A percentile compares a stretch with the other conserved stretches of the same genome.
These are phyloP conservation scores for Sphecodes monilicornis DNA, from an alignment of 2,888 invertebrate species.

Conservation along the genomic window DNA sequence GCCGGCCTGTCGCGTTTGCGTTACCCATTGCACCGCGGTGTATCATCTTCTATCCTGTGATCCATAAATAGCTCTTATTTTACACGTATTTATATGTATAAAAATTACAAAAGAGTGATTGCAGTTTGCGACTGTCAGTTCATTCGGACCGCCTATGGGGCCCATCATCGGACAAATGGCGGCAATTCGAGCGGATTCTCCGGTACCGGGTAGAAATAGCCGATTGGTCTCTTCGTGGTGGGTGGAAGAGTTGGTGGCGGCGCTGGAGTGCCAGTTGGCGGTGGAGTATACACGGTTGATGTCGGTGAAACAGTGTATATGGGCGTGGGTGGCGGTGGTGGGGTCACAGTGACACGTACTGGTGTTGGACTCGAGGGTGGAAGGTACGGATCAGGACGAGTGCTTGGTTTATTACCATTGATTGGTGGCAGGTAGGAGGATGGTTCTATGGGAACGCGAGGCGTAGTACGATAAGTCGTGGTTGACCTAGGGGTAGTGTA, in stretches of 20 bases:
- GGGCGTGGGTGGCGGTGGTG: conserved; percentile 83
- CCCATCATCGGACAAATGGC: conserved; percentile 72
- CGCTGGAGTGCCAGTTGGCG: conserved; percentile 77
- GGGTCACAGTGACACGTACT: conserved; percentile 76
- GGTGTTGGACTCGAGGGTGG: conserved; percentile 79
- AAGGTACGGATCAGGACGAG: conserved; percentile 79
- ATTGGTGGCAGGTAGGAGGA: conserved; percentile 39
- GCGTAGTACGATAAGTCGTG: not conserved
- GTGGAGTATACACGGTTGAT: conserved; percentile 63
- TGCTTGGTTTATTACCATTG: conserved; percentile 17
- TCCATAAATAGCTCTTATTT: conserved; percentile 52
- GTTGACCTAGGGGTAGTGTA: not conserved
- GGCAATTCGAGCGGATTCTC: conserved; percentile 78
- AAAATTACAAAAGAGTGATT: conserved; percentile 35
- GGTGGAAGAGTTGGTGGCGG: conserved; percentile 80
- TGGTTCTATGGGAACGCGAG: conserved; percentile 18
- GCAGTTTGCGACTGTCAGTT: conserved; percentile 25
- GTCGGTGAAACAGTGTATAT: conserved; percentile 76
- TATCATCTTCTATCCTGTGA: conserved; percentile 15
- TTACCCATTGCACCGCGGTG: not conserved
- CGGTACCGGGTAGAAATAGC: conserved; percentile 81
- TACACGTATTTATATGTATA: conserved; percentile 34
- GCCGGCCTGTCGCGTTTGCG: not conserved
- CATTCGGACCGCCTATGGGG: not conserved
- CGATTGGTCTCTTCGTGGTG: conserved; percentile 73